A percentile compares a stretch with the other conserved stretches of the same genome.
phyloP scores from a whole-genome alignment of 2,113 vertebrate species.

The Axis porcinus region DNA sequence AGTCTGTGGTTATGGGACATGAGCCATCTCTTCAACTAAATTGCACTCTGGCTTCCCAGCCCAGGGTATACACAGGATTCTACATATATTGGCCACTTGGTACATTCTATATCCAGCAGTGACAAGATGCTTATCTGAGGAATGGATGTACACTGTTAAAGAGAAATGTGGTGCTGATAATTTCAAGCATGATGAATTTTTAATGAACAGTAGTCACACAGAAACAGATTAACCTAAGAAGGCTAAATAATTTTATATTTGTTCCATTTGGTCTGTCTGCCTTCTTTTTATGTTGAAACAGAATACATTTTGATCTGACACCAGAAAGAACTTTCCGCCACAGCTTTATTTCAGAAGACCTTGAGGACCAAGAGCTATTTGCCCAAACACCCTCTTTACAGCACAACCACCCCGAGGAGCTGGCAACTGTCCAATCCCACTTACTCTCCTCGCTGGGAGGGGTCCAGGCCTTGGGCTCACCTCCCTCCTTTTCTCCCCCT shows the following conservation, averaged over 20 bases:
- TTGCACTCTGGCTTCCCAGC: neutral
- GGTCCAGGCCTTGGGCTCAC: neutral
- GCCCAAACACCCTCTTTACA: neutral
- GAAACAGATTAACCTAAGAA: neutral
- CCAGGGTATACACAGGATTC: neutral
- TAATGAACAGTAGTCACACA: neutral
- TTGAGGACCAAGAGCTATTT: neutral
- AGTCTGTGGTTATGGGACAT: neutral
- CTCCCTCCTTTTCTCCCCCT: neutral
- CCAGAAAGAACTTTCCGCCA: neutral
- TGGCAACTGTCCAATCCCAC: neutral
- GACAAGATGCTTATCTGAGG: neutral
- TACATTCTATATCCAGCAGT: neutral
- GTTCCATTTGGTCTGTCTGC: neutral
- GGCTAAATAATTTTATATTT: neutral
- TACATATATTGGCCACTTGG: fast-evolving
- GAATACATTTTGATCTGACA: neutral
- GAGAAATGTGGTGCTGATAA: neutral
- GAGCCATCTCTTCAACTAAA: neutral
- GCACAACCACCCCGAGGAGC: neutral
- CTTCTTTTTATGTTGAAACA: neutral
- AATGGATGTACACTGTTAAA: neutral
- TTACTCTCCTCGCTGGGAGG: neutral
- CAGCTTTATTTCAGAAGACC: neutral
- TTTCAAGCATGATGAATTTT: slow-evolving; percentile 18